Base-by-base conservation (phyloP, 2,113 vertebrate genomes). In the Pterocles orientalis region DNA sequence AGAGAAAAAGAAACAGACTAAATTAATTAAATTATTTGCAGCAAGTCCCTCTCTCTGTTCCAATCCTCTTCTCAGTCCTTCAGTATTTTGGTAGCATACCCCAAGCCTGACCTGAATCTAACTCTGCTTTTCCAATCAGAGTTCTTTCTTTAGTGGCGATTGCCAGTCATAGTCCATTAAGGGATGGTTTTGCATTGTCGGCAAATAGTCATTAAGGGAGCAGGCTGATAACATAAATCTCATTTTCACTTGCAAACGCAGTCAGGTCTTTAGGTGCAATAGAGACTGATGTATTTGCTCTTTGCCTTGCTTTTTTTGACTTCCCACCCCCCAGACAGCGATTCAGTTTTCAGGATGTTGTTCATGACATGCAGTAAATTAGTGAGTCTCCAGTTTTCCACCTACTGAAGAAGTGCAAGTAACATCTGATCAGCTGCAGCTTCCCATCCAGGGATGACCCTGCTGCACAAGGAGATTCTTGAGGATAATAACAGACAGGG, bases 61-160 rank as follows among this genome's bases (percentile, higher is more conserved):
- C 50, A 73, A 57, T 82, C 16, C 18, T 71, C 31, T 78, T 73
- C 50, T 76, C 29, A 15, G 29, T n/a, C 65, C 39, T 25, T 84
- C 39, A 43, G 53, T 64, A 75, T 82, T 95, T 91, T 87, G 65
- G 84, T 82, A 84, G 33, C 48, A 3, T 66, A 84, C 72, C 88
- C 92, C 53, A 57, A 88, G 61, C 26, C 61, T 95, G 94, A 93
- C 94, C 80, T 72, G 88, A 88, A 69, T 88, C 86, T 90, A 91
- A 84, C 86, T 75, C 72, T 88, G 69, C n/a, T 86, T 18, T 93
- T 92, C 94, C 90, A 86, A 33, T 86, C 88, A 94, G 65, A 75
- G 34, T 17, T 86, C 54, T 34, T 61, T 51, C 85, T 68, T 62
- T 28, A 56, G 68, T 47, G 76, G 83, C 57, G 28, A 29, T 41